Conservation (phyloP, 1,140 invertebrate genomes). For the Lepidurus apus region DNA sequence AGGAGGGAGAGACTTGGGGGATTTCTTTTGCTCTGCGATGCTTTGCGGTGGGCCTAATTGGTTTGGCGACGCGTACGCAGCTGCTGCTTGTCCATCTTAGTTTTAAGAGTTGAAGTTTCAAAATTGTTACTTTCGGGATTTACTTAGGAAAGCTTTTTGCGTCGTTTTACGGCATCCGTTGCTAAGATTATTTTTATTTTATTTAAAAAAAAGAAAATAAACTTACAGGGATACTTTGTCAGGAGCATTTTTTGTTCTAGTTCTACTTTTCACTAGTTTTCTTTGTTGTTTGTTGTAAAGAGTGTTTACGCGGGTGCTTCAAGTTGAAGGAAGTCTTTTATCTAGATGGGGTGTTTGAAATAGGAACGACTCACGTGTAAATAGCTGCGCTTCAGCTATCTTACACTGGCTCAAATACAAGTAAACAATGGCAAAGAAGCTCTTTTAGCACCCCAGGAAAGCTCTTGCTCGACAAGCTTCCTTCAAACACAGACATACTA, state of each 20-base stretch:
- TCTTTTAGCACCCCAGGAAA: background rate
- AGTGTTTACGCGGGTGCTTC: too few relatives aligned
- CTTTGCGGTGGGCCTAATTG: background rate
- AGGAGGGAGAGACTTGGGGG: background rate
- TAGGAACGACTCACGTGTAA: background rate
- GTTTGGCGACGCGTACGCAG: background rate
- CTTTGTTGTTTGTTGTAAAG: too few relatives aligned
- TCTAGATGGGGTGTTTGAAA: background rate
- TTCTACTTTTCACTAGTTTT: too few relatives aligned
- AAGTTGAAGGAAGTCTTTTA: background rate
- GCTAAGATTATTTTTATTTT: background rate
- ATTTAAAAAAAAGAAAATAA: background rate
- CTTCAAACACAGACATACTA: background rate
- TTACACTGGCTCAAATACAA: background rate
- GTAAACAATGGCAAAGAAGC: background rate
- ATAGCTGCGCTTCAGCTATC: conserved; percentile 7
- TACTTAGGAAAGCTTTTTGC: conserved; percentile 11
- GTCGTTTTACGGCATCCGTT: conserved; percentile 8
- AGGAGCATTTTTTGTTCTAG: background rate
- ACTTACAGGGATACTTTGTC: background rate
- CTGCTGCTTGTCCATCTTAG: background rate
- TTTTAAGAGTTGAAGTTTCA: background rate
- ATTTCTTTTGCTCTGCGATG: background rate
- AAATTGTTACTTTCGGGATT: conserved; percentile 5
- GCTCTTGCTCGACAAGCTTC: conserved; percentile 6